Conservation (phyloP, 2,888 invertebrate species). For the Polydrusus cervinus region DNA sequence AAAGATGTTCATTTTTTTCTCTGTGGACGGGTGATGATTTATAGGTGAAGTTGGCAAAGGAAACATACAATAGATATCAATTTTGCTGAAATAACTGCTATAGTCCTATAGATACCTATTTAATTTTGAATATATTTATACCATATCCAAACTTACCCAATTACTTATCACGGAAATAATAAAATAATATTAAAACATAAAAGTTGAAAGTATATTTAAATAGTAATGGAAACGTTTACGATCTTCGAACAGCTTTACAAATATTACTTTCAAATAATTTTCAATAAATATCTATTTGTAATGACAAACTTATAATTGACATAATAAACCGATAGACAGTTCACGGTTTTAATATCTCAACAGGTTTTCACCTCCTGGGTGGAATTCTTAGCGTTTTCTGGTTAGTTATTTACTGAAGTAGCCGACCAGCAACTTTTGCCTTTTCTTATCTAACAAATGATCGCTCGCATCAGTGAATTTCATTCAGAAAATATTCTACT, state of each 20-base stretch:
- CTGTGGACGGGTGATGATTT: not conserved
- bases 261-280: constrained; percentile 13
- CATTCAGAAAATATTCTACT: constrained; percentile 37
- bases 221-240: not conserved
- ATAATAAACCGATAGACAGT: constrained; percentile 41
- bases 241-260: not conserved
- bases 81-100: not conserved
- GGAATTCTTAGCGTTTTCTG: constrained; percentile 41
- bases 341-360: constrained; percentile 50
- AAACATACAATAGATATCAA: not conserved
- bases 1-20: not conserved
- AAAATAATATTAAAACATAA: not conserved
- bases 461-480: constrained; percentile 32
- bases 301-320: constrained; percentile 8
- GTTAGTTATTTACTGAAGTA: constrained; percentile 43
- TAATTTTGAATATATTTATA: no score
- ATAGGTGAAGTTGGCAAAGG: constrained; percentile 3
- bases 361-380: constrained; percentile 48
- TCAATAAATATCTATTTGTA: constrained; percentile 20
- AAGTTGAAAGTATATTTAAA: not conserved
- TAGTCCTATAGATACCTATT: no score
- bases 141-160: no score
- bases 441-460: constrained; percentile 37
- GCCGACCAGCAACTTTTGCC: constrained; percentile 37
- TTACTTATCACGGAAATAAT: no score